Base-by-base conservation (phyloP, 2,797 vertebrate genomes). In the Anguilla anguilla region DNA sequence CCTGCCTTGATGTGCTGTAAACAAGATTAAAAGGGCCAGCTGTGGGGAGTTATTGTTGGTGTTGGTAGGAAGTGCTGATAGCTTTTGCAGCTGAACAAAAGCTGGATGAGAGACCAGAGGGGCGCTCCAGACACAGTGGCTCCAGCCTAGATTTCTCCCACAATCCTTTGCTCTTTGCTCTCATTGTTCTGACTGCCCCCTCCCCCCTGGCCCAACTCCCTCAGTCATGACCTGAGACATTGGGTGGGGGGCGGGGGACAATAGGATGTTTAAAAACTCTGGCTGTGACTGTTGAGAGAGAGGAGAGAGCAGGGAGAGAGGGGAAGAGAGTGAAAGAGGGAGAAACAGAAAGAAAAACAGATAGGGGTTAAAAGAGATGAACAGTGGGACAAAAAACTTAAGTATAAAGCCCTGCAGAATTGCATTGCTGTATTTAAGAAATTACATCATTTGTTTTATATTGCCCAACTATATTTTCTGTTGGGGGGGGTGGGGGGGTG, bases 11-110 rank as follows among this genome's bases (percentile, higher is more conserved):
- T 96, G 95, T 95, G 96, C 95, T 95, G 96, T 96, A 96, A 97
- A 97, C 96, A 96, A 95, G 95, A 96, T 96, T 94, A 96, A 95
- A 95, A 95, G 96, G 95, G 94, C 96, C 96, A 97, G 96, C 96
- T 97, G 96, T 96, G 96, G 95, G 94, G 95, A 95, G 96, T 97
- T 96, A 97, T 97, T 97, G 96, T 97, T 96, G 95, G 95, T 95
- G 96, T 96, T 96, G 95, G 96, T 96, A 96, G 96, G 96, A 97
- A 97, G 96, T 96, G 95, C 95, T 96, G 96, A 97, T 96, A 96
- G 96, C 96, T 97, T 96, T 96, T 95, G 96, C 96, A 97, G 96
- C 96, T 96, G 96, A 97, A 97, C 96, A 97, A 97, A 97, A 97
- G 96, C 96, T 96, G 95, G 95, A 95, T 96, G 95, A 96, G 96